Conservation (phyloP, 1,140 invertebrate genomes). For the Caenorhabditis briggsae region DNA sequence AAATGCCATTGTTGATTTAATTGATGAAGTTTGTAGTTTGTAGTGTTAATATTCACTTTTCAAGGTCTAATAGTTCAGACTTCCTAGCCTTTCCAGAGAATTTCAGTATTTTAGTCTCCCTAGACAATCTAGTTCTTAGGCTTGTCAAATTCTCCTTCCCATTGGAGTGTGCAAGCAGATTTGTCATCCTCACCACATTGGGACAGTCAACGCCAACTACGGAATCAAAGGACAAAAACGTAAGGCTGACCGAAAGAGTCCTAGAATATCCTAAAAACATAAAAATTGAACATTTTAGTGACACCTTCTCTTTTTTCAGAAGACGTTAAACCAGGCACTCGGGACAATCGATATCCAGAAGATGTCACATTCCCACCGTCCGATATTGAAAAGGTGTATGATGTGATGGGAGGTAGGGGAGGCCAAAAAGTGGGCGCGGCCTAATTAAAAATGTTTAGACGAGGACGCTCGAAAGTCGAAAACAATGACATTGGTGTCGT, state of each 20-base stretch:
- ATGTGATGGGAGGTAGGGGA: conserved; percentile 22
- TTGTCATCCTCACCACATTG: conserved; percentile 25
- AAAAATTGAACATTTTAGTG: no score
- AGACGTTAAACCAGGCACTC: neutral
- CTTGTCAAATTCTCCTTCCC: conserved; percentile 19
- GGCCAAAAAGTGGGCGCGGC: no score
- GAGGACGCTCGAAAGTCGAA: neutral
- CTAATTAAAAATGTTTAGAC: neutral
- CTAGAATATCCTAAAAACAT: no score
- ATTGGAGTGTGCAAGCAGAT: conserved; percentile 35
- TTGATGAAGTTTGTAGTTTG: neutral
- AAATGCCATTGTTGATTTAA: conserved; percentile 35
- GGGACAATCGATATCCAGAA: conserved; percentile 45
- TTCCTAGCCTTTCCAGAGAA: no score
- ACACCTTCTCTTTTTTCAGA: neutral
- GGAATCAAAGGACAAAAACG: neutral
- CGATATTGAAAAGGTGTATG: conserved; percentile 32
- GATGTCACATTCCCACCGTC: conserved; percentile 39
- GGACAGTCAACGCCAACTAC: conserved; percentile 27
- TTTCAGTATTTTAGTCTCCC: no score
- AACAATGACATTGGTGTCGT: neutral
- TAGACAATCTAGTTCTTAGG: neutral
- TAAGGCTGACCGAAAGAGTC: neutral
- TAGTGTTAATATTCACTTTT: neutral
- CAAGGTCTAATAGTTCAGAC: neutral